These are phyloP conservation scores for Falcunculus frontatus DNA, from an alignment of 2,113 vertebrate species.

Conservation along the genomic window DNA sequence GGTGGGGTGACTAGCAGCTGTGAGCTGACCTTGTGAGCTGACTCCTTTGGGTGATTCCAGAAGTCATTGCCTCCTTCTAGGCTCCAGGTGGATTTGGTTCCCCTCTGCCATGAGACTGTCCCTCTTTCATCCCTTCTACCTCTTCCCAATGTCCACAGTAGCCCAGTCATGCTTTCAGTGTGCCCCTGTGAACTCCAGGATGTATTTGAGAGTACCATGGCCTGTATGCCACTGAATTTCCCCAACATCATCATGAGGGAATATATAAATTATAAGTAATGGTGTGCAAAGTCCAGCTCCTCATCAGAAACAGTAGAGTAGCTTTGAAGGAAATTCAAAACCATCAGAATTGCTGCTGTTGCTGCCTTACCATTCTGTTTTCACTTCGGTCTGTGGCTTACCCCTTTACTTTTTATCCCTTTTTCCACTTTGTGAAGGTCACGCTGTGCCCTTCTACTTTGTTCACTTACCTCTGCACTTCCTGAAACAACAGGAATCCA, in stretches of 20 bases:
- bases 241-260: background rate
- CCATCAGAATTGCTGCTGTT: background rate
- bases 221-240: background rate
- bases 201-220: background rate
- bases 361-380: background rate
- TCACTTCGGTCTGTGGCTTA: background rate
- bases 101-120: fast-evolving
- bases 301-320: background rate
- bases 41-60: background rate
- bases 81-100: background rate
- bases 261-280: background rate
- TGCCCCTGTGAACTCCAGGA: background rate
- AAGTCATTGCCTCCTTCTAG: background rate
- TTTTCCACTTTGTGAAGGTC: background rate
- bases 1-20: background rate
- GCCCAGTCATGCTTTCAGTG: background rate
- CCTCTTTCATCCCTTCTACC: background rate
- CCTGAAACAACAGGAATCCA: background rate
- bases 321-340: background rate
- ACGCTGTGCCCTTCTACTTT: background rate
- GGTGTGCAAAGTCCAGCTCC: background rate
- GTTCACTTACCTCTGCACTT: background rate
- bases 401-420: background rate
- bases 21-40: background rate
- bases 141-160: background rate